Conservation (phyloP, 2,888 invertebrate species). For the Trissolcus japonicus region DNA sequence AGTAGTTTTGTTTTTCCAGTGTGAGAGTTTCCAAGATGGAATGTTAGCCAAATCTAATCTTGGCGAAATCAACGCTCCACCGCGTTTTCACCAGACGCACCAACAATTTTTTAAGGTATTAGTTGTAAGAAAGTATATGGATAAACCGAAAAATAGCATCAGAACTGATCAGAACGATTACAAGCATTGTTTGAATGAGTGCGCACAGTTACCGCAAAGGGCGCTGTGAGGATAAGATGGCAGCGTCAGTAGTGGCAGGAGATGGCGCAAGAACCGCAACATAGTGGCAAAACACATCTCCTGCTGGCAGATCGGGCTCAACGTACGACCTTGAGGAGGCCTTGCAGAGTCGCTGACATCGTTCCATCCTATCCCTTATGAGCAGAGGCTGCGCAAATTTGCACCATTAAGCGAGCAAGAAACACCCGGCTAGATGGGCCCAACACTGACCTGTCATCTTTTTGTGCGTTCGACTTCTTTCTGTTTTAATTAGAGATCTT, state of each 20-base stretch:
- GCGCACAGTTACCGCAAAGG: slow-evolving; percentile 33
- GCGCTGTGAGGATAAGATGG: slow-evolving; percentile 53
- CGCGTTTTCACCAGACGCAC: too few species aligned
- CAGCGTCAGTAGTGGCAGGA: slow-evolving; percentile 51
- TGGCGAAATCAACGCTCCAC: too few species aligned
- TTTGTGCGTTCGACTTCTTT: slow-evolving; percentile 47
- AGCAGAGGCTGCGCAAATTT: slow-evolving; percentile 42
- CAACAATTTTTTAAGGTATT: too few species aligned
- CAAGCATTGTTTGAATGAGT: not conserved
- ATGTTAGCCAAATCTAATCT: too few species aligned
- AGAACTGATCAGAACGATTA: too few species aligned
- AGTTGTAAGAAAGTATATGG: too few species aligned
- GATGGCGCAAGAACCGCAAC: slow-evolving; percentile 60
- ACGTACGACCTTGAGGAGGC: slow-evolving; percentile 75
- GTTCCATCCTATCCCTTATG: slow-evolving; percentile 61
- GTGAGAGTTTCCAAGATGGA: too few species aligned
- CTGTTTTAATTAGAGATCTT: slow-evolving; percentile 50
- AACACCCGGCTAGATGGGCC: slow-evolving; percentile 38
- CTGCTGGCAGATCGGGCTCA: slow-evolving; percentile 69
- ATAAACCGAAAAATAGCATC: too few species aligned
- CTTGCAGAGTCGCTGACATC: slow-evolving; percentile 75
- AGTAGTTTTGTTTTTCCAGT: too few species aligned
- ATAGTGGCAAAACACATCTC: slow-evolving; percentile 61
- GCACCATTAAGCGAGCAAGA: slow-evolving; percentile 50
- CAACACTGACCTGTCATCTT: slow-evolving; percentile 49